Percentiles rank a stretch among this genome's conserved stretches.
Conservation (phyloP, 1,140 invertebrate species). For the Manduca sexta region DNA sequence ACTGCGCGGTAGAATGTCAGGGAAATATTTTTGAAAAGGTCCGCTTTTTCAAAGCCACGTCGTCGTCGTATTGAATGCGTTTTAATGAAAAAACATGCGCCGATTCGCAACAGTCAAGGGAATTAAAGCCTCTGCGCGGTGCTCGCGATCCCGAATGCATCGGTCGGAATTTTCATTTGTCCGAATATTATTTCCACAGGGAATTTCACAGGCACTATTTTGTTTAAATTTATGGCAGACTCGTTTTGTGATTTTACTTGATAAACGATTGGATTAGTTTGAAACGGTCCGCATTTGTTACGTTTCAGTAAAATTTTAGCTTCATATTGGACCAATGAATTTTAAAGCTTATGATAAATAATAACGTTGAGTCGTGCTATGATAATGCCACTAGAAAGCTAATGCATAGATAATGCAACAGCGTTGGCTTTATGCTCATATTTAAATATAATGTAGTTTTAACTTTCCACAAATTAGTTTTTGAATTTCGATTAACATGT, state of each 20-base stretch:
- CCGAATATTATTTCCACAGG: conserved; percentile 60
- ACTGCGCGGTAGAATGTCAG: conserved; percentile 56
- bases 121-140: conserved; percentile 63
- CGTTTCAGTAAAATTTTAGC: not conserved
- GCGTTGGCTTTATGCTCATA: no score
- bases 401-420: no score
- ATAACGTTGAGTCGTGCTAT: no score
- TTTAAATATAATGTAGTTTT: no score
- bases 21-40: conserved; percentile 68
- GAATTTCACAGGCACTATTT: conserved; percentile 34
- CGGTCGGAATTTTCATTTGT: conserved; percentile 61
- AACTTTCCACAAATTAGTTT: no score
- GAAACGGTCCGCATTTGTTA: not conserved
- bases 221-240: conserved; percentile 43
- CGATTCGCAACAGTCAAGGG: conserved; percentile 70
- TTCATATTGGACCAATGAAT: not conserved
- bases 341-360: not conserved
- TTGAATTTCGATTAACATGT: no score
- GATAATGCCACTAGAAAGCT: no score
- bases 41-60: conserved; percentile 67
- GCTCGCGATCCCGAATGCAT: conserved; percentile 60
- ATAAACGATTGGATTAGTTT: conserved; percentile 39
- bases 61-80: conserved; percentile 70
- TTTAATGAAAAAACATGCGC: conserved; percentile 73
- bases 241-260: conserved; percentile 20